Percentiles rank a stretch among this genome's conserved stretches.
phyloP scores from a whole-genome alignment of 2,797 vertebrate species.

The Leuciscus waleckii region DNA sequence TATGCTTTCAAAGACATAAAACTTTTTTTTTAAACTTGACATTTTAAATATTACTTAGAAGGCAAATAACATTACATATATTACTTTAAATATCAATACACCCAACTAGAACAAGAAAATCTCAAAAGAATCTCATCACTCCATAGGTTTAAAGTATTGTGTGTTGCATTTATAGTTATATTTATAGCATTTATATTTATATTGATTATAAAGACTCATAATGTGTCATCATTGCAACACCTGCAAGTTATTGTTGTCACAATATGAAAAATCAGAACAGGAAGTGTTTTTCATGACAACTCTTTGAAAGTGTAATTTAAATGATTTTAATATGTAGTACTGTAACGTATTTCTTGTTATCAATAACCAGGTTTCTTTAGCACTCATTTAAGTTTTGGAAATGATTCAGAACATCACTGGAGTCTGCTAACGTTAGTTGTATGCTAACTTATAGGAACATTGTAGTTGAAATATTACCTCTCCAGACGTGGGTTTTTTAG shows the following conservation, averaged over 20 bases:
- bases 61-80: neutral
- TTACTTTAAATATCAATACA: neutral
- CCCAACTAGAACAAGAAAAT: neutral
- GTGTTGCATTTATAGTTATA: no score
- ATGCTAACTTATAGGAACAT: neutral
- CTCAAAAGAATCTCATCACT: neutral
- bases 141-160: neutral
- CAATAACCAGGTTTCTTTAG: neutral
- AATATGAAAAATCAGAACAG: neutral
- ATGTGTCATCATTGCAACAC: neutral
- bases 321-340: no score
- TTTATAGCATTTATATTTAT: no score
- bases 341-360: neutral
- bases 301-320: neutral
- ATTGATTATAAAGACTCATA: neutral
- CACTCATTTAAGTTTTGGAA: neutral
- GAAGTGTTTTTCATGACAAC: neutral
- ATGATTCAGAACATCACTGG: neutral
- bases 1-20: neutral
- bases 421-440: neutral
- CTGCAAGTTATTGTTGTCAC: neutral
- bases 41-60: neutral
- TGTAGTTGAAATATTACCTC: slow-evolving; percentile 70
- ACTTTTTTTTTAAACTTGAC: no score
- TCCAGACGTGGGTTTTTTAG: slow-evolving; percentile 77